Evolutionary conservation across 2,888 invertebrate species (phyloP).

Genomic region (Lomographa bimaculata): DNA sequence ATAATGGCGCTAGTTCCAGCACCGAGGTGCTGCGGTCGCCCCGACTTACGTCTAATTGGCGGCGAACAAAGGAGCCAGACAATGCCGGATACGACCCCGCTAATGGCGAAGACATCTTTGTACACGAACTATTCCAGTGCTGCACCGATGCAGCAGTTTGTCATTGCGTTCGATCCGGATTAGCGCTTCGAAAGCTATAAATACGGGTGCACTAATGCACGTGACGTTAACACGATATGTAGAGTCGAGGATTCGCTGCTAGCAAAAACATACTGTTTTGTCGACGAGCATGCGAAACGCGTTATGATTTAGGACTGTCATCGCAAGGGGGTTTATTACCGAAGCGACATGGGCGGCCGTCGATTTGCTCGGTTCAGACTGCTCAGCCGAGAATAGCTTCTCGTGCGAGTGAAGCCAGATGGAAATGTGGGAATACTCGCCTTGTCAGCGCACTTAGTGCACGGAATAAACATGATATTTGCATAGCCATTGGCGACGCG

Average conservation of each 20-base stretch:
- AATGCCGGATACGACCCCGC: conserved; percentile 47
- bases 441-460: conserved; percentile 24
- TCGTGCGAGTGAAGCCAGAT: conserved; percentile 19
- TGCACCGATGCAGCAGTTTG: conserved; percentile 33
- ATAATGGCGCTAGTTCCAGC: conserved; percentile 47
- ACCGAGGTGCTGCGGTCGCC: conserved; percentile 30
- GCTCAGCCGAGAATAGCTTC: conserved; percentile 22
- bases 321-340: conserved; percentile 35
- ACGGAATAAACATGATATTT: conserved; percentile 28
- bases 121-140: conserved; percentile 37
- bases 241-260: conserved; percentile 28
- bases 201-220: conserved; percentile 55
- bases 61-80: conserved; percentile 64
- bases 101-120: conserved; percentile 61
- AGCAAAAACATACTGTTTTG: conserved; percentile 34
- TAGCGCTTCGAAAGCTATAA: conserved; percentile 55
- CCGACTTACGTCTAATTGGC: conserved; percentile 58
- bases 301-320: conserved; percentile 40
- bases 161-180: conserved; percentile 42
- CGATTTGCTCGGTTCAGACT: conserved; percentile 17
- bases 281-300: conserved; percentile 31
- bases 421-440: conserved; percentile 21
- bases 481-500: conserved; percentile 21
- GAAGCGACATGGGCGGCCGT: conserved; percentile 20
- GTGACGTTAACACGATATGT: conserved; percentile 44